phyloP scores from a whole-genome alignment of 2,888 invertebrate genomes.

The Tipula confusa region DNA sequence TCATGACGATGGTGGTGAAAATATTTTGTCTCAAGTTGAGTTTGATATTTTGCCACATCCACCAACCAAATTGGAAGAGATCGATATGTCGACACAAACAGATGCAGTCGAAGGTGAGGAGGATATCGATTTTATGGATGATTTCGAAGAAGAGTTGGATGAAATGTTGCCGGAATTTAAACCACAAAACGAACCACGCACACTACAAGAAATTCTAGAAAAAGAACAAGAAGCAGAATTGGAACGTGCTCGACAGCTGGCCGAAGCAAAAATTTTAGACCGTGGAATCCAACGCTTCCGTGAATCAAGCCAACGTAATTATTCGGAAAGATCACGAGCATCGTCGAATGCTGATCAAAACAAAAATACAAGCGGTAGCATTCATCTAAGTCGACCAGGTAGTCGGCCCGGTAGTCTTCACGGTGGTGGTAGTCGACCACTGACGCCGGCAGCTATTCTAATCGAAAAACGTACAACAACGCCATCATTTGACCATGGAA shows the following conservation, averaged over 20 bases:
- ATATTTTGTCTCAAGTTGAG: conserved; percentile 33
- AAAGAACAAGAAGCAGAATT: conserved; percentile 43
- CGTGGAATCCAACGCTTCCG: conserved; percentile 52
- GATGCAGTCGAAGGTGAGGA: conserved; percentile 79
- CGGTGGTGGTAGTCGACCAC: conserved; percentile 48
- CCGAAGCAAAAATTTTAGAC: conserved; percentile 55
- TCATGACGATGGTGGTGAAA: conserved; percentile 40
- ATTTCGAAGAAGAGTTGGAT: conserved; percentile 52
- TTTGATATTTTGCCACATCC: conserved; percentile 38
- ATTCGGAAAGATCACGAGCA: conserved; percentile 56
- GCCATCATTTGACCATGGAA: conserved; percentile 58
- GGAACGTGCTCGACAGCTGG: conserved; percentile 40
- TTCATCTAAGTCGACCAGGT: conserved; percentile 33
- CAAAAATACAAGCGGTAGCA: conserved; percentile 51
- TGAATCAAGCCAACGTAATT: conserved; percentile 56
- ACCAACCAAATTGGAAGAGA: conserved; percentile 54
- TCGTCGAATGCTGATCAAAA: conserved; percentile 56
- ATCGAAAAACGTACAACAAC: conserved; percentile 59
- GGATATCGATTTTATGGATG: conserved; percentile 50
- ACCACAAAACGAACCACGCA: conserved; percentile 45
- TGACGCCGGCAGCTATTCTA: conserved; percentile 59
- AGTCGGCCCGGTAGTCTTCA: conserved; percentile 45
- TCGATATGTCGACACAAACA: conserved; percentile 77
- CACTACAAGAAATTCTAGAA: conserved; percentile 46
- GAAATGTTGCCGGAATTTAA: conserved; percentile 48